These are phyloP conservation scores for Amazona guildingii DNA, from an alignment of 2,113 vertebrate species.

Conservation along the genomic window DNA sequence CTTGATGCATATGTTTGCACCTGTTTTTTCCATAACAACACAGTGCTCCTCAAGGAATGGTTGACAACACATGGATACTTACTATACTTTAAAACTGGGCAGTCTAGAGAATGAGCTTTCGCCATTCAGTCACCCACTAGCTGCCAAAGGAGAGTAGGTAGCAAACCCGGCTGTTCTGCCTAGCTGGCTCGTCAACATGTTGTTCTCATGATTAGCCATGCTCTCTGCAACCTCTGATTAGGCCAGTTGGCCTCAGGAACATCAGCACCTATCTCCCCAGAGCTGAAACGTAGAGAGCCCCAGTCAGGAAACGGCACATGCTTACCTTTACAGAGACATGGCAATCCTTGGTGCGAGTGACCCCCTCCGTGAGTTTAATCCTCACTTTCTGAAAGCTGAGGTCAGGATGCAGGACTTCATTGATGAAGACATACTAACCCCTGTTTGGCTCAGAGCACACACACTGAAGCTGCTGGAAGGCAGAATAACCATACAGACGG, in stretches of 20 bases:
- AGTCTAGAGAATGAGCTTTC: neutral
- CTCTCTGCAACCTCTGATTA: neutral
- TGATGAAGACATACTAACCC: neutral
- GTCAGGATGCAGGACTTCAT: neutral
- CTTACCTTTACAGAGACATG: neutral
- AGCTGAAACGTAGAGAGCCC: neutral
- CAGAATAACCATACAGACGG: neutral
- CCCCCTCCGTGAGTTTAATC: rapidly evolving
- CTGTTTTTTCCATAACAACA: neutral
- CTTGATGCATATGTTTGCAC: neutral
- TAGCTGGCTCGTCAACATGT: rapidly evolving
- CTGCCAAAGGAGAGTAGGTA: neutral
- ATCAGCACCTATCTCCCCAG: neutral
- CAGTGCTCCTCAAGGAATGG: neutral
- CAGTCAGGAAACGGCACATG: neutral
- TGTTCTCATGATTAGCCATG: neutral
- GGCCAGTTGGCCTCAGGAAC: neutral
- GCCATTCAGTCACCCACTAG: neutral
- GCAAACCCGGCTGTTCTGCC: neutral
- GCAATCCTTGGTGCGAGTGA: neutral
- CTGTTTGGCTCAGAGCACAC: neutral
- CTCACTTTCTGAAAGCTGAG: neutral
- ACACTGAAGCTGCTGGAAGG: neutral
- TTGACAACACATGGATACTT: neutral
- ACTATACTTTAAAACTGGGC: neutral